Percentiles rank a stretch among this genome's conserved stretches.
Conservation (phyloP, 1,140 invertebrate species). For the Diorhabda carinulata region DNA sequence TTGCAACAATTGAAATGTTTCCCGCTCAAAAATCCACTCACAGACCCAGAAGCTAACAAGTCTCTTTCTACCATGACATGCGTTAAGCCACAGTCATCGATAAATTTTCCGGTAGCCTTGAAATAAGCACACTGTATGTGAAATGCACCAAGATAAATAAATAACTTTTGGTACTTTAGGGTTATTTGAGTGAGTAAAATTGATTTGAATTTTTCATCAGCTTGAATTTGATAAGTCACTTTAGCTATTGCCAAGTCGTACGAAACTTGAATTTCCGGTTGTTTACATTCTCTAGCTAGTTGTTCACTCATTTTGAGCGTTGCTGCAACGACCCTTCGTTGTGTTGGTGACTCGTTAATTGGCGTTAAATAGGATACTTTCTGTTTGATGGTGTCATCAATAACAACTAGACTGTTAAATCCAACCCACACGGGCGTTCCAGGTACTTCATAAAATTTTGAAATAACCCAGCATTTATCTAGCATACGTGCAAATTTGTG, state of each 20-base stretch:
- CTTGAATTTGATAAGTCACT: background rate
- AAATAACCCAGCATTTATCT: conserved; percentile 5
- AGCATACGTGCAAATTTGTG: background rate
- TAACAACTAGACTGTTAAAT: conserved; percentile 6
- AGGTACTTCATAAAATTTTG: background rate
- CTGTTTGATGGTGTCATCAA: background rate
- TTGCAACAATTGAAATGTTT: conserved; percentile 44
- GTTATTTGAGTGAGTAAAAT: background rate
- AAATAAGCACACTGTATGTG: background rate
- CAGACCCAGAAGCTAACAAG: background rate
- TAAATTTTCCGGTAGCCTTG: background rate
- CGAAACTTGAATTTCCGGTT: background rate
- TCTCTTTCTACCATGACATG: background rate
- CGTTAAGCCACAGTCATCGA: background rate
- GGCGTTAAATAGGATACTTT: background rate
- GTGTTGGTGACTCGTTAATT: background rate
- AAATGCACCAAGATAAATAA: background rate
- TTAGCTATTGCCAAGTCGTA: background rate
- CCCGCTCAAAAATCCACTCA: conserved; percentile 39
- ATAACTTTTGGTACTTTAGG: background rate
- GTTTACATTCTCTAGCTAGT: background rate
- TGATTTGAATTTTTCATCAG: background rate
- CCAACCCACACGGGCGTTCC: conserved; percentile 11
- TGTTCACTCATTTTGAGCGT: background rate
- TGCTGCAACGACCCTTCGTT: background rate